Percentiles rank a stretch among this genome's conserved stretches.
These are phyloP conservation scores for Acanthopleura granulata DNA, from an alignment of 2,888 invertebrate genomes.

Conservation along the genomic window DNA sequence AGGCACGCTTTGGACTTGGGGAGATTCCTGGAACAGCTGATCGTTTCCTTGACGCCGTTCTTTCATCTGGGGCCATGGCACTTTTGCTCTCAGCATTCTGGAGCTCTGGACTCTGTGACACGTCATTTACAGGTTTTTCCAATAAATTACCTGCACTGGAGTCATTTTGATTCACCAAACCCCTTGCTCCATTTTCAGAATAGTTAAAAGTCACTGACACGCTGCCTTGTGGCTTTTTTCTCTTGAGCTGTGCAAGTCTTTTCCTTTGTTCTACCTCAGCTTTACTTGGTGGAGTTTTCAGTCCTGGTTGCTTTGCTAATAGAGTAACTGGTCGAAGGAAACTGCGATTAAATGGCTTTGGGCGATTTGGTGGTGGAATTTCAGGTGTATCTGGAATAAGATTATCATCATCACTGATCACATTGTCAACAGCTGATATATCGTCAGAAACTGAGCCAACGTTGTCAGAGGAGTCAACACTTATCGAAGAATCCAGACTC, in stretches of 20 bases:
- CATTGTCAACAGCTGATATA: not conserved
- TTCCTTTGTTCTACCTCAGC: not conserved
- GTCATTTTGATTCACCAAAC: not conserved
- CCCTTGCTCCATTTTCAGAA: not conserved
- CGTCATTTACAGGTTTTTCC: not conserved
- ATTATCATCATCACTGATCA: not conserved
- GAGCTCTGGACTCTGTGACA: not conserved
- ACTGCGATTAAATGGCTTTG: not conserved
- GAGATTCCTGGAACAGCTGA: constrained; percentile 6
- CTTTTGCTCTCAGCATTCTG: not conserved
- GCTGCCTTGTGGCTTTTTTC: not conserved
- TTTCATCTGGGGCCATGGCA: not conserved
- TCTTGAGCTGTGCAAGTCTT: not conserved
- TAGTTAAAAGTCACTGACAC: not conserved
- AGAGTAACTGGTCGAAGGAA: not conserved
- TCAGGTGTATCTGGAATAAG: constrained; percentile 12
- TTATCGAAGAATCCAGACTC: not conserved
- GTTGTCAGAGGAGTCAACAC: too few relatives aligned
- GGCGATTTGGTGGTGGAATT: not conserved
- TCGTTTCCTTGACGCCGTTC: not conserved
- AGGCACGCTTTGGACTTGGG: constrained; percentile 5
- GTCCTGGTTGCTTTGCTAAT: not conserved
- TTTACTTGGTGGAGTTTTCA: not conserved
- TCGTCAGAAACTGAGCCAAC: not conserved
- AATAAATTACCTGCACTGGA: not conserved